Base-by-base conservation (phyloP, 2,888 invertebrate genomes). In the Tridacna crocea region DNA sequence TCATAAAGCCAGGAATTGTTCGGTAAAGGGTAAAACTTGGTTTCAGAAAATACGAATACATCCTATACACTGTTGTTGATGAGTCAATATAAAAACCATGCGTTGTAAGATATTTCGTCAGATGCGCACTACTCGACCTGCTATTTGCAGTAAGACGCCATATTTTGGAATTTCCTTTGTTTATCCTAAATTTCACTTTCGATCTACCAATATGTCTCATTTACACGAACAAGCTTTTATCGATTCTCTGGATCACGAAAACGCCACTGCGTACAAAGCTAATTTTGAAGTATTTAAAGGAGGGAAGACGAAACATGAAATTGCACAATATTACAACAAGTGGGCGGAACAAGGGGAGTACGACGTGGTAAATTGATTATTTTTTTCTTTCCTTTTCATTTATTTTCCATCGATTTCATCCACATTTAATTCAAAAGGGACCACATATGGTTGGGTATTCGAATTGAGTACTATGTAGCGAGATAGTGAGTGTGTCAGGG, bases 321-420 rank as follows among this genome's bases (percentile, higher is more conserved):
- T 93, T 82, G 89, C 92, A 13, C 72, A 88, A 24, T 90, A 90
- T 47, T 93, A 93, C 75, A 87, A 87, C 27, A 84, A 90, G 46
- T 93, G 93, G 93, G 92, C 92, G 17, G 86, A 90, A 17, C 90
- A 90, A 26, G 87, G 82, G 15, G 79, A 75, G 17, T 87, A 87
- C 73, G 87, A 87, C n/a, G 24, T 19, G 60, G 88, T 87, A 80
- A 73, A 26, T 66, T 24, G 63, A 36, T 24, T 36, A 8, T 66
- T 66, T 36, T 36, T 66, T 63, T 3, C 27, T 61, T 61, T n/a
- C 13, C 2, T 61, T 61, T 22, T 24, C 2, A 3, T 61, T 22
- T 10, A 60, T 10, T 15, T 60, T 15, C 10, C 11, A n/a, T 61
- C 24, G 22, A 24, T 61, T 22, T 61, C 13, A 19, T 55, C 6